phyloP scores from a whole-genome alignment of 2,888 invertebrate genomes.

The Carterocephalus palaemon region DNA sequence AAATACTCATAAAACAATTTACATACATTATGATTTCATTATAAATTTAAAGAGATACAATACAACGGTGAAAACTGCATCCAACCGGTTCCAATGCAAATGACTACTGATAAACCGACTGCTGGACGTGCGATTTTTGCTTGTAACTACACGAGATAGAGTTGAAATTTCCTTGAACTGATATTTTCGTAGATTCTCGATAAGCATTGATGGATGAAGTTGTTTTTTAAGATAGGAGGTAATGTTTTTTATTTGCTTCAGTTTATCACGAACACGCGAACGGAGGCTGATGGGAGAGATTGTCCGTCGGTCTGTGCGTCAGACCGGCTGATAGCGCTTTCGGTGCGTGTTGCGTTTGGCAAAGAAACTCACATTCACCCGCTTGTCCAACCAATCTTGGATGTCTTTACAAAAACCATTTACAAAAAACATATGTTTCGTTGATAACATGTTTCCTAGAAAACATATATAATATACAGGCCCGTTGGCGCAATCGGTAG shows the following conservation, averaged over 20 bases:
- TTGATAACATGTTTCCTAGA: too few relatives aligned
- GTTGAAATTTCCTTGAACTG: constrained; percentile 8
- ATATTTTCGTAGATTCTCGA: constrained; percentile 23
- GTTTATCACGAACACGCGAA: constrained; percentile 28
- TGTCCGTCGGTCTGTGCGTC: constrained; percentile 22
- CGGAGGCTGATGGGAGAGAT: constrained; percentile 26
- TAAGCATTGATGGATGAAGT: constrained; percentile 35
- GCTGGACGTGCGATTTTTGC: not conserved
- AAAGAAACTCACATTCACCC: constrained; percentile 1
- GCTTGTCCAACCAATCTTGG: not conserved
- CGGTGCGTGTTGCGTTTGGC: not conserved
- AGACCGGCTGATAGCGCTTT: constrained; percentile 11
- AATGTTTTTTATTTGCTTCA: constrained; percentile 27
- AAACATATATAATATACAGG: too few relatives aligned
- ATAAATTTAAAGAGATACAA: constrained; percentile 26
- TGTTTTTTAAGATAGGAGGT: constrained; percentile 33
- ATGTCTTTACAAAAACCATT: not conserved
- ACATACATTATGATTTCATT: constrained; percentile 31
- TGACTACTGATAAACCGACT: constrained; percentile 19
- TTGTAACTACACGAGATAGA: not conserved
- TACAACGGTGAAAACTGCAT: constrained; percentile 32
- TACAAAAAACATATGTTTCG: too few relatives aligned
- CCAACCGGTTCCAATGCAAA: constrained; percentile 27
- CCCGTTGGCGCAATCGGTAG: too few relatives aligned
- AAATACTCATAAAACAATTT: constrained; percentile 30